Percentiles rank a stretch among this genome's conserved stretches.
Evolutionary conservation across 2,888 invertebrate genomes (phyloP).

Genomic region (Pseudeuparius sepicola): DNA sequence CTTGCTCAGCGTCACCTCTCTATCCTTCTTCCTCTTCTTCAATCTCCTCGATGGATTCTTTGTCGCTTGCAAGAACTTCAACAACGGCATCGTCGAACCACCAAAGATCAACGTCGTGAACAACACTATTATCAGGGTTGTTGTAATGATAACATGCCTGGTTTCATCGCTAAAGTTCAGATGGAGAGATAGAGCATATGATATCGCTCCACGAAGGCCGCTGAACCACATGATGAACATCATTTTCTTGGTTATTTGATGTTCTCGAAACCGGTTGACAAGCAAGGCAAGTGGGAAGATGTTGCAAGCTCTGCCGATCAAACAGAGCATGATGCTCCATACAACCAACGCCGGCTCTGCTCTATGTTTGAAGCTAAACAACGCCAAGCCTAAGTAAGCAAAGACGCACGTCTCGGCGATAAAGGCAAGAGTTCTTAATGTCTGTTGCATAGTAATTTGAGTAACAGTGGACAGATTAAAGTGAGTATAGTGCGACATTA

Average conservation of each 20-base stretch:
- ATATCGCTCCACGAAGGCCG: constrained; percentile 92
- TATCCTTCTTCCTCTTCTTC: constrained; percentile 45
- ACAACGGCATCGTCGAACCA: constrained; percentile 93
- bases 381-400: constrained; percentile 90
- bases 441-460: constrained; percentile 99
- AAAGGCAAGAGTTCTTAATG: constrained; percentile 93
- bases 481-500: constrained; percentile 99
- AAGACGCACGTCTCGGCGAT: constrained; percentile 98
- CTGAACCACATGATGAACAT: constrained; percentile 99
- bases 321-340: constrained; percentile 87
- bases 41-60: constrained; percentile 46
- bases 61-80: constrained; percentile 78
- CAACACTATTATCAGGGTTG: constrained; percentile 93
- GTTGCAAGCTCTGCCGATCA: constrained; percentile 90
- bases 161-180: constrained; percentile 90
- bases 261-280: constrained; percentile 92
- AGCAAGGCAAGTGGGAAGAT: constrained; percentile 91
- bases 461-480: constrained; percentile 96
- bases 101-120: constrained; percentile 94
- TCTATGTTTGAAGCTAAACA: constrained; percentile 89
- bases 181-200: constrained; percentile 94
- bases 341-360: constrained; percentile 86
- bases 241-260: constrained; percentile 96
- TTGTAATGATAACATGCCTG: constrained; percentile 92
- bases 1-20: constrained; percentile 90